Evolutionary conservation across 2,888 invertebrate genomes (phyloP).

Genomic region (Merodon equestris): DNA sequence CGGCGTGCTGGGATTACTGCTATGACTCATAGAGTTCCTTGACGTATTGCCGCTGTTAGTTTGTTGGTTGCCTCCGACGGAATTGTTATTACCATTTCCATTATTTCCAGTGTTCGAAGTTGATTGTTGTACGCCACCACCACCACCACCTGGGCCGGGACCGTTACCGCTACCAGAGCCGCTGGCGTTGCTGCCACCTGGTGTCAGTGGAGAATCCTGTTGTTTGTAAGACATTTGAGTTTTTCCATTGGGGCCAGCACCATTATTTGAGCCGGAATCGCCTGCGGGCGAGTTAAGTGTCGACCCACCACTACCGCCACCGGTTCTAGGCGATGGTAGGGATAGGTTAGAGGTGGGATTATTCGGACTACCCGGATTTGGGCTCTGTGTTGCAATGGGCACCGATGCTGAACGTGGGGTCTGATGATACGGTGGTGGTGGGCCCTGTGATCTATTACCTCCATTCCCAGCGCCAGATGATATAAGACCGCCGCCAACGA

Average conservation of each 20-base stretch:
- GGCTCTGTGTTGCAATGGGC: slow-evolving; percentile 86
- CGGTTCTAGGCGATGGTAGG: slow-evolving; percentile 84
- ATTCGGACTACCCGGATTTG: slow-evolving; percentile 86
- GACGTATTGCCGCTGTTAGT: slow-evolving; percentile 58
- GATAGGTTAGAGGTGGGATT: slow-evolving; percentile 86
- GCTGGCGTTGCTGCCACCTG: slow-evolving; percentile 40
- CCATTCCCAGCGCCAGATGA: slow-evolving; percentile 67
- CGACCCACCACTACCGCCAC: slow-evolving; percentile 79
- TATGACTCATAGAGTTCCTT: slow-evolving; percentile 79
- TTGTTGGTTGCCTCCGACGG: slow-evolving; percentile 62
- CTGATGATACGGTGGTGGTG: slow-evolving; percentile 89
- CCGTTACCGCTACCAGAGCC: slow-evolving; percentile 70
- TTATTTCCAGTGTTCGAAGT: slow-evolving; percentile 40
- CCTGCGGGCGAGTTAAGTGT: slow-evolving; percentile 85
- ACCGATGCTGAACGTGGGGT: slow-evolving; percentile 87
- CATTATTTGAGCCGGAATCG: slow-evolving; percentile 78
- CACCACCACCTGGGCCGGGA: slow-evolving; percentile 26
- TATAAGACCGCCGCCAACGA: slow-evolving; percentile 40
- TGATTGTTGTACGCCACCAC: slow-evolving; percentile 24
- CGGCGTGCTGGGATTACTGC: slow-evolving; percentile 86
- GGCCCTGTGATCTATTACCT: slow-evolving; percentile 83
- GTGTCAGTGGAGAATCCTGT: slow-evolving; percentile 81
- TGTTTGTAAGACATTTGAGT: slow-evolving; percentile 77
- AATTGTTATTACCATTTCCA: slow-evolving; percentile 62
- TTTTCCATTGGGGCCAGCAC: slow-evolving; percentile 52